Percentiles rank a stretch among this genome's conserved stretches.
These are phyloP conservation scores for Apteryx owenii DNA, from an alignment of 2,113 vertebrate species.

Conservation along the genomic window DNA sequence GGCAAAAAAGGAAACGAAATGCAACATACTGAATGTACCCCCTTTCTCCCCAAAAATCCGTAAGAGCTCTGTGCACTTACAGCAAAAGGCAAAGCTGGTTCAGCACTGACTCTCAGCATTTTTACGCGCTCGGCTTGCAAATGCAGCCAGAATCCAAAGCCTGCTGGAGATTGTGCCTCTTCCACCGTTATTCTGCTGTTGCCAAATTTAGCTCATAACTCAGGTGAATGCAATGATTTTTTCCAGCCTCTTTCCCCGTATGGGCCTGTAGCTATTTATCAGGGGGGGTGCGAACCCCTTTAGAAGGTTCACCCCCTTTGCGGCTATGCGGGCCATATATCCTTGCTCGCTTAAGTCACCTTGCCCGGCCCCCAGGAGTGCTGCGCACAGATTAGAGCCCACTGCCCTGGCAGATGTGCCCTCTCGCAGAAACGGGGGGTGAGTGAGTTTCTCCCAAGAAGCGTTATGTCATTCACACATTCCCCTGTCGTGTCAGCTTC, in stretches of 20 bases:
- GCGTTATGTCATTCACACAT: neutral
- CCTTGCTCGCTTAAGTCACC: neutral
- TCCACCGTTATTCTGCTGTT: neutral
- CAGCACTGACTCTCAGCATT: neutral
- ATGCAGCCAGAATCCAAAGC: neutral
- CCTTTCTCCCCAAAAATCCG: accelerated
- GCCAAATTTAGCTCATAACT: neutral
- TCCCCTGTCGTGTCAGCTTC: neutral
- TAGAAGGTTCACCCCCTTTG: accelerated
- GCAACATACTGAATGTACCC: neutral
- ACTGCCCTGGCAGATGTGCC: neutral
- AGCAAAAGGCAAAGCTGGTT: neutral
- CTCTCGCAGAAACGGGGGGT: neutral
- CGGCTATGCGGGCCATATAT: accelerated
- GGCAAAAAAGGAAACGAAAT: neutral
- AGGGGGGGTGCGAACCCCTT: neutral
- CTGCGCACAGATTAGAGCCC: neutral
- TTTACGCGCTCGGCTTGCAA: neutral
- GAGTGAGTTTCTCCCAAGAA: neutral
- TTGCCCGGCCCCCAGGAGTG: neutral
- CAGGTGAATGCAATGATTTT: neutral
- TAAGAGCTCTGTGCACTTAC: neutral
- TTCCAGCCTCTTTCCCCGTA: neutral
- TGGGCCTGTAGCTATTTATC: neutral
- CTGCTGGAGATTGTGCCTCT: neutral